Evolutionary conservation across 2,888 invertebrate species (phyloP), one percentile per base, ranked within the genome.

Genomic region (Artemia sinica): DNA sequence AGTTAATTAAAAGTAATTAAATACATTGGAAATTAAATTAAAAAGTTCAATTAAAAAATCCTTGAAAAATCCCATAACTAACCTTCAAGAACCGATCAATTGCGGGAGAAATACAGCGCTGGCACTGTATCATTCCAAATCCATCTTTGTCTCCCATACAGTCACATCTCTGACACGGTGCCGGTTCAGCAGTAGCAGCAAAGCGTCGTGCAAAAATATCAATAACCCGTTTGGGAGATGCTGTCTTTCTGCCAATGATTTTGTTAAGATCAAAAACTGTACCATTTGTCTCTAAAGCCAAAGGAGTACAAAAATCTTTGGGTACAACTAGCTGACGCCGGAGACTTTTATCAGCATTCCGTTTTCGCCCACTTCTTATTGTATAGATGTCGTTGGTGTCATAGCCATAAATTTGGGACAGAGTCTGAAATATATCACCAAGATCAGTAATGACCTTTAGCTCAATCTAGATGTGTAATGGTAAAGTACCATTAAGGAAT

Each of bases 151-250:
- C 78, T 4, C 77, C 74, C 1, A 76, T 75, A 73, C 80, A 80
- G 65, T 76, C 76, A 73, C 80, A 80, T 12, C 75, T 74, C 73
- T 80, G 80, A 72, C 80, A 80, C n/a, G 72, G 72, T 1, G 77
- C 73, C 0, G 77, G 77, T 28, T 73, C 71, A 48, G 77, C 76
- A 11, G 76, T 75, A 66, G 73, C 70, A 1, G 76, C 74, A 4
- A 79, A 74, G 13, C 77, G 74, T 8, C 76, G 73, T 10, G 77
- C 75, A 73, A 80, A 76, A 11, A 76, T 76, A 67, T 77, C 75
- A 49, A 76, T 67, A 72, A 78, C 76, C 69, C 74, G 75, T 71
- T 76, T 77, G 70, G 75, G 75, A 8, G 75, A 70, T 18, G 73
- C 72, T 8, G 73, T 70, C 51, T 67, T 68, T 71, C 77, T 77